Conservation (phyloP, 2,888 invertebrate genomes). For the Perizoma affinitatum region DNA sequence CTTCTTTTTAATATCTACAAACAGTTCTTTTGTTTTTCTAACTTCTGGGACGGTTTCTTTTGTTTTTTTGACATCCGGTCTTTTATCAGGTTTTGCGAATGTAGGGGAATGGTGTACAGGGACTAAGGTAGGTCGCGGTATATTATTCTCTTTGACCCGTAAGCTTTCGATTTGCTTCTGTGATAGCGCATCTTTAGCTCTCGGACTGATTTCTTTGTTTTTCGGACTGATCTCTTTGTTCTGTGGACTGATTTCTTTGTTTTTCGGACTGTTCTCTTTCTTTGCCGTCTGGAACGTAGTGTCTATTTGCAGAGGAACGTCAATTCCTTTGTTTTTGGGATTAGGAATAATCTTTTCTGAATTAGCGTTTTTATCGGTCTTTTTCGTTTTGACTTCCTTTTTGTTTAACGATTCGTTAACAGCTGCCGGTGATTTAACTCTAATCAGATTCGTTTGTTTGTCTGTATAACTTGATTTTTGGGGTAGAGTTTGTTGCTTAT, state of each 20-base stretch:
- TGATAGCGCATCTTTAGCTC: conserved; percentile 60
- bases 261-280: conserved; percentile 54
- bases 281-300: conserved; percentile 59
- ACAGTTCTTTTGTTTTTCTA: conserved; percentile 11
- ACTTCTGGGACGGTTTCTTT: conserved; percentile 5
- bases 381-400: conserved; percentile 56
- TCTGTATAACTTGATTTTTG: conserved; percentile 30
- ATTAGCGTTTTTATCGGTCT: conserved; percentile 34
- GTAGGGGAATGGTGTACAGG: conserved; percentile 74
- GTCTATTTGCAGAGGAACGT: conserved; percentile 65
- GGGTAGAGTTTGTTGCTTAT: background rate
- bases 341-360: conserved; percentile 33
- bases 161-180: conserved; percentile 69
- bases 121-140: conserved; percentile 68
- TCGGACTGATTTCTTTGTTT: conserved; percentile 64
- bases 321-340: conserved; percentile 54
- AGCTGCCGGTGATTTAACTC: conserved; percentile 75
- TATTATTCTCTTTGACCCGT: conserved; percentile 68
- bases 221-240: conserved; percentile 66
- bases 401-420: conserved; percentile 73
- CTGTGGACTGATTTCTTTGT: conserved; percentile 65
- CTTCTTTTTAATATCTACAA: conserved; percentile 66
- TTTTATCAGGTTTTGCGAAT: conserved; percentile 73
- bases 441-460: conserved; percentile 58
- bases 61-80: conserved; percentile 45